These are phyloP conservation scores for Condylura cristata DNA, from an alignment of 2,113 vertebrate genomes.

Conservation along the genomic window DNA sequence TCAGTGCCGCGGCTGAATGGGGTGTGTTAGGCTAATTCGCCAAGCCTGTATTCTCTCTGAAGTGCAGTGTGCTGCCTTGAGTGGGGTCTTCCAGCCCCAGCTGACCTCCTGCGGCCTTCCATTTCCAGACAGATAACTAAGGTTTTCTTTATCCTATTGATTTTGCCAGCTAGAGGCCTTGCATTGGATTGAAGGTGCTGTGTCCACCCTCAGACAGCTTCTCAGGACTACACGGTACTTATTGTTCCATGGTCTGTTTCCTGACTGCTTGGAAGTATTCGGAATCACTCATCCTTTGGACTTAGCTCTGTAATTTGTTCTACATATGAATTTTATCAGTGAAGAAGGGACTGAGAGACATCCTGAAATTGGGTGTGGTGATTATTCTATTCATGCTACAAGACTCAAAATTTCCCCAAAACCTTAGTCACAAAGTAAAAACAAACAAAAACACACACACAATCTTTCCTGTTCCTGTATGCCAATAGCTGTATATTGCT, in stretches of 20 bases:
- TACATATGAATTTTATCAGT: not conserved
- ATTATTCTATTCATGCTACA: not conserved
- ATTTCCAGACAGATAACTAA: not conserved
- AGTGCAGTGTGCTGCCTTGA: fast-evolving
- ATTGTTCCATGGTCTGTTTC: not conserved
- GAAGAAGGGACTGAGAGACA: not conserved
- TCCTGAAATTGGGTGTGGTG: not conserved
- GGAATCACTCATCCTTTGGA: not conserved
- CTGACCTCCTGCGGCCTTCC: not conserved
- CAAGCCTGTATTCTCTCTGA: not conserved
- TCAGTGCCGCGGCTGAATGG: not conserved
- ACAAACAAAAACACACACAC: not conserved
- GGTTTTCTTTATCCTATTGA: not conserved
- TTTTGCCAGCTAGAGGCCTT: not conserved
- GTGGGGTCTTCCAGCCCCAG: too few relatives aligned
- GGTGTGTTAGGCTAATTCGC: not conserved
- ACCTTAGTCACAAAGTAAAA: not conserved
- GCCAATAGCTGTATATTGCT: not conserved
- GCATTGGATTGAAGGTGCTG: not conserved
- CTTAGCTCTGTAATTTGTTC: not conserved
- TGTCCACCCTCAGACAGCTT: not conserved
- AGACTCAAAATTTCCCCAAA: not conserved
- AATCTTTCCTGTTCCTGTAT: not conserved
- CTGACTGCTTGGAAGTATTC: not conserved
- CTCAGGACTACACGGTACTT: not conserved